Percentiles rank a stretch among this genome's conserved stretches.
phyloP scores from a whole-genome alignment of 2,797 vertebrate species.

The Helostoma temminkii region DNA sequence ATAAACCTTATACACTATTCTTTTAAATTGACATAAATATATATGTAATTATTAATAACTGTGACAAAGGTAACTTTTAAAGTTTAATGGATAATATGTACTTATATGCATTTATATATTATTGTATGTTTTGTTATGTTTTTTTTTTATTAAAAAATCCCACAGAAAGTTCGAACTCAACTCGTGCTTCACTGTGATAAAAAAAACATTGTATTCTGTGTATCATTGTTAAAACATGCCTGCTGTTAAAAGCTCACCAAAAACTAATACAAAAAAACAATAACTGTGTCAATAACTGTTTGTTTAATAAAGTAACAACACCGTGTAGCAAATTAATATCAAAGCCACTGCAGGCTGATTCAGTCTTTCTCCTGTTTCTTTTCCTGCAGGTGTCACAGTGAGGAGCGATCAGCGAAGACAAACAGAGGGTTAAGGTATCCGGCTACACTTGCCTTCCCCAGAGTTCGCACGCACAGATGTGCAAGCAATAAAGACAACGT shows the following conservation, averaged over 20 bases:
- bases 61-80: neutral
- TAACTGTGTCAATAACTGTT: slow-evolving; percentile 37
- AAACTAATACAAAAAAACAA: slow-evolving; percentile 29
- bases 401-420: slow-evolving; percentile 67
- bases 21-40: neutral
- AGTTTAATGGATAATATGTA: neutral
- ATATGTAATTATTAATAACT: neutral
- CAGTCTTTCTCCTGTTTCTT: slow-evolving; percentile 37
- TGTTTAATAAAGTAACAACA: slow-evolving; percentile 30
- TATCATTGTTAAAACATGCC: neutral
- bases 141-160: slow-evolving; percentile 1
- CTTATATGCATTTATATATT: neutral
- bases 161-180: neutral
- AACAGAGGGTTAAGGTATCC: slow-evolving; percentile 71
- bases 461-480: slow-evolving; percentile 63
- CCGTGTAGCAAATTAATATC: slow-evolving; percentile 42
- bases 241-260: slow-evolving; percentile 5
- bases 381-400: slow-evolving; percentile 63
- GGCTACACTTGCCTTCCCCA: slow-evolving; percentile 54
- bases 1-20: neutral
- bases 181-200: neutral
- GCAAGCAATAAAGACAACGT: slow-evolving; percentile 48
- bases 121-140: neutral
- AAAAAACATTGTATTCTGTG: neutral
- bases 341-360: slow-evolving; percentile 30